Conservation (phyloP, 2,113 vertebrate species). For the Lophotis ruficrista region DNA sequence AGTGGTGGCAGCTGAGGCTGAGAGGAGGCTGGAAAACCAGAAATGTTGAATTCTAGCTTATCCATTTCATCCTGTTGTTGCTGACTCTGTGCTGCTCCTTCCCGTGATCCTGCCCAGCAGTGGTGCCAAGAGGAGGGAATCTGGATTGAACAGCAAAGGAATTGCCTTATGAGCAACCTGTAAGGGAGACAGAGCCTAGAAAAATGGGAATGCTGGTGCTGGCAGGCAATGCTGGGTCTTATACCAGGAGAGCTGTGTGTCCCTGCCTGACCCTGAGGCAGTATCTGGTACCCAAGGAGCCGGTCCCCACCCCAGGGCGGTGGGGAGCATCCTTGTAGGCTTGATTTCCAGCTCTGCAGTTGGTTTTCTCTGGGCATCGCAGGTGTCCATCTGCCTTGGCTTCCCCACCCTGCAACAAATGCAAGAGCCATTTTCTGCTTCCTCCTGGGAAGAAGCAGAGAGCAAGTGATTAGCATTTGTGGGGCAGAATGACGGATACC, state of each 20-base stretch:
- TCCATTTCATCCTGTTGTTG: not conserved
- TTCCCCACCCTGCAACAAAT: not conserved
- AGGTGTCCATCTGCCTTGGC: not conserved
- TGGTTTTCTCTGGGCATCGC: fast-evolving
- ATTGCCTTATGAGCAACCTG: not conserved
- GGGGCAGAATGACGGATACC: not conserved
- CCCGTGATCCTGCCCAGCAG: not conserved
- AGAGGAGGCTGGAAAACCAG: not conserved
- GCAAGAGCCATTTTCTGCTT: not conserved
- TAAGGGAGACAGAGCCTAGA: not conserved
- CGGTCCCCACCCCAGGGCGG: not conserved
- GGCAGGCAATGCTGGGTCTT: not conserved
- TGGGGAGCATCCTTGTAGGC: fast-evolving
- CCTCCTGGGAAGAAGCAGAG: not conserved
- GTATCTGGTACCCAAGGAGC: not conserved
- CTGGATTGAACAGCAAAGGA: not conserved
- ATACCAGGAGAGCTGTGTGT: not conserved
- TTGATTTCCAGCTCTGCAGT: not conserved
- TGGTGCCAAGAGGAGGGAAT: too few relatives aligned
- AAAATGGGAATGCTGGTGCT: not conserved
- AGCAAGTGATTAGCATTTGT: not conserved
- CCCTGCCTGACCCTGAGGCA: not conserved
- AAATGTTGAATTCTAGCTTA: not conserved
- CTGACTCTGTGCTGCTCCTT: not conserved
- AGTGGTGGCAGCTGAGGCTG: not conserved